A percentile compares a stretch with the other conserved stretches of the same genome.
Evolutionary conservation across 2,797 vertebrate genomes (phyloP).

Genomic region (Sebastes hubbsi): DNA sequence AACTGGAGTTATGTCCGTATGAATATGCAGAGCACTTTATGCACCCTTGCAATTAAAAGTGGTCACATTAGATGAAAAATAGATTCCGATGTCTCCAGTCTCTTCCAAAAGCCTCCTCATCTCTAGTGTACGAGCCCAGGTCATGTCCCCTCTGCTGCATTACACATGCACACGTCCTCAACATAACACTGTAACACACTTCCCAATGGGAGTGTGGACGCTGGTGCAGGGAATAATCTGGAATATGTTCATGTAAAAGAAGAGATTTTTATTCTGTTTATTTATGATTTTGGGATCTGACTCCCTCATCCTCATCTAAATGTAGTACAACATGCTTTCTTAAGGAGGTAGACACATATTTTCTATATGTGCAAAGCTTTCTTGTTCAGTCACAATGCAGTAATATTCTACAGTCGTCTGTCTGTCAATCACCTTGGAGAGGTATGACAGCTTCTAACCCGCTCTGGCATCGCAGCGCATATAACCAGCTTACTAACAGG

Average conservation of each 20-base stretch:
- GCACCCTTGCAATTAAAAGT: not conserved
- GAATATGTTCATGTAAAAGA: not conserved
- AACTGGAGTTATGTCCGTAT: not conserved
- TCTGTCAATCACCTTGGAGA: conserved; percentile 34
- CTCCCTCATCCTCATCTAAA: not conserved
- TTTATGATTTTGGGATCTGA: not conserved
- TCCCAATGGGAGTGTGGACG: conserved; percentile 54
- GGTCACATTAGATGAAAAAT: conserved; percentile 18
- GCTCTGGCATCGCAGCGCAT: not conserved
- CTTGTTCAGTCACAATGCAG: not conserved
- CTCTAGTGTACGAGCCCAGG: conserved; percentile 27
- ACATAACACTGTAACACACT: conserved; percentile 19
- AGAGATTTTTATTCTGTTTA: not conserved
- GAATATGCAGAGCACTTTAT: not conserved
- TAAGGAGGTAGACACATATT: not conserved
- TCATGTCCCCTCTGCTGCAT: conserved; percentile 55
- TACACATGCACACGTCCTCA: conserved; percentile 55
- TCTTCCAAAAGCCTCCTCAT: not conserved
- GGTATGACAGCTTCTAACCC: conserved; percentile 38
- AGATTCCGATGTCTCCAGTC: conserved; percentile 3
- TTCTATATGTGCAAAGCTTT: not conserved
- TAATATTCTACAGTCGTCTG: not conserved
- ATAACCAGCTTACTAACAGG: conserved; percentile 31
- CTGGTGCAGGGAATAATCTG: conserved; percentile 23
- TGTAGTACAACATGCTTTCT: not conserved